Evolutionary conservation across 2,797 vertebrate species (phyloP).

Genomic region (Paedocypris micromegethes): DNA sequence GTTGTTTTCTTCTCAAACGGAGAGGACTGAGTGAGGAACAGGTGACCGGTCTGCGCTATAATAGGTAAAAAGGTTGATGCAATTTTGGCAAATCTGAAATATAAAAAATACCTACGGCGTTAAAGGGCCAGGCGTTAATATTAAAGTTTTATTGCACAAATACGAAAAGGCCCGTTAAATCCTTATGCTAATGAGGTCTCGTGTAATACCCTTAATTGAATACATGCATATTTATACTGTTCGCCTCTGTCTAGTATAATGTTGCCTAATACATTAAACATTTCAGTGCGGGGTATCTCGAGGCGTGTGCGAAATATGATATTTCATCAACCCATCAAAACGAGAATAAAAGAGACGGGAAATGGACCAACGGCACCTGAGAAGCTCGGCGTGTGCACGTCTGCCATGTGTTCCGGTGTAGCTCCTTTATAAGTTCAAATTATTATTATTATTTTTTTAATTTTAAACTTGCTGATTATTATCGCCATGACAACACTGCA

Average conservation of each 20-base stretch:
- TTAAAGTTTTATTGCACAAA: conserved; percentile 71
- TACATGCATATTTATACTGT: conserved; percentile 80
- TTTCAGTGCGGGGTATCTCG: conserved; percentile 66
- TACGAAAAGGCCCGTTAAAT: conserved; percentile 67
- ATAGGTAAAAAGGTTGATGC: too few species aligned
- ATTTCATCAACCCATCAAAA: conserved; percentile 69
- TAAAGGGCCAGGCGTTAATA: conserved; percentile 60
- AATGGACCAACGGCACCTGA: conserved; percentile 55
- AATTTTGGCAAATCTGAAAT: not conserved
- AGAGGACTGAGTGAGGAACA: too few species aligned
- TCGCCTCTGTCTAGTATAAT: conserved; percentile 63
- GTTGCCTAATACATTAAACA: conserved; percentile 79
- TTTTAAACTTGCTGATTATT: too few species aligned
- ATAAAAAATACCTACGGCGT: conserved; percentile 35
- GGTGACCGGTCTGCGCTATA: too few species aligned
- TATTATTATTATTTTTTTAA: not conserved
- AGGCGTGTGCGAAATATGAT: conserved; percentile 71
- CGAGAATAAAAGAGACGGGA: conserved; percentile 57
- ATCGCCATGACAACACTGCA: too few species aligned
- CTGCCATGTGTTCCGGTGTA: too few species aligned
- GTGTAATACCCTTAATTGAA: conserved; percentile 79
- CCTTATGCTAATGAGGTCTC: conserved; percentile 70
- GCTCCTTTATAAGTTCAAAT: conserved; percentile 44
- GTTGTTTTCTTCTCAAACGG: too few species aligned
- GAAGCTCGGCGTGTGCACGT: not conserved